Percentiles rank a stretch among this genome's conserved stretches.
phyloP scores from a whole-genome alignment of 2,797 vertebrate genomes.

The Simalia tracyae region DNA sequence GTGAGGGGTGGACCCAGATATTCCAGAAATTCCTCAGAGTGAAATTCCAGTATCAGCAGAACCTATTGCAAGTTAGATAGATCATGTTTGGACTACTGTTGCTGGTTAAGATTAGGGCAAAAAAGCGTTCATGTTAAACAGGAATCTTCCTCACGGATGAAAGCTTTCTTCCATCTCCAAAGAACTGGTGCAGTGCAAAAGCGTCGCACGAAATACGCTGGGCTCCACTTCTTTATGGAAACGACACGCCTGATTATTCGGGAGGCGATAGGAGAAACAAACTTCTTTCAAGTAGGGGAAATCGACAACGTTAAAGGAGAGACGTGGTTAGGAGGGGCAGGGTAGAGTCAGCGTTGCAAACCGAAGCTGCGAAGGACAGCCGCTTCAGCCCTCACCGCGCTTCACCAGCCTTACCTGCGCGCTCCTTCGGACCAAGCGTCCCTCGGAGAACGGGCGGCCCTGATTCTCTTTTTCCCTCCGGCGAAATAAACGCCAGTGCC shows the following conservation, averaged over 20 bases:
- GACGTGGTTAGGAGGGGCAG: not conserved
- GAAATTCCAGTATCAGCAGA: not conserved
- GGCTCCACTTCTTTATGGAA: not conserved
- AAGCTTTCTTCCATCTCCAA: not conserved
- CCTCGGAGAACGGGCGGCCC: not conserved
- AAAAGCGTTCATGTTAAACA: not conserved
- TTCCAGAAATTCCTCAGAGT: accelerated
- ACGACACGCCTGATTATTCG: too few species aligned
- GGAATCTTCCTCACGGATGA: constrained; percentile 7
- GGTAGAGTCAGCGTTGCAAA: not conserved
- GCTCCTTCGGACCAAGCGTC: not conserved
- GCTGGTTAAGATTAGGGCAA: constrained; percentile 2
- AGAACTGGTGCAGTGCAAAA: not conserved
- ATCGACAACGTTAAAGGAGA: not conserved
- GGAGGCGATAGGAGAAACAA: not conserved
- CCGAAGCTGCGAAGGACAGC: not conserved
- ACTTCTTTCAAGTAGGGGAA: not conserved
- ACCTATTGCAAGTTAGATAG: not conserved
- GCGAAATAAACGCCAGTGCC: not conserved
- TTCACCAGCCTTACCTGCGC: not conserved
- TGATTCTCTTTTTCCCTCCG: not conserved
- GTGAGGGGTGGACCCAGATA: not conserved
- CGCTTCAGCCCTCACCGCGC: not conserved
- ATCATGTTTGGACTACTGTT: not conserved
- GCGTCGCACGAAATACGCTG: not conserved